Base-by-base conservation (phyloP, 2,797 vertebrate genomes). In the Sarcoramphus papa region DNA sequence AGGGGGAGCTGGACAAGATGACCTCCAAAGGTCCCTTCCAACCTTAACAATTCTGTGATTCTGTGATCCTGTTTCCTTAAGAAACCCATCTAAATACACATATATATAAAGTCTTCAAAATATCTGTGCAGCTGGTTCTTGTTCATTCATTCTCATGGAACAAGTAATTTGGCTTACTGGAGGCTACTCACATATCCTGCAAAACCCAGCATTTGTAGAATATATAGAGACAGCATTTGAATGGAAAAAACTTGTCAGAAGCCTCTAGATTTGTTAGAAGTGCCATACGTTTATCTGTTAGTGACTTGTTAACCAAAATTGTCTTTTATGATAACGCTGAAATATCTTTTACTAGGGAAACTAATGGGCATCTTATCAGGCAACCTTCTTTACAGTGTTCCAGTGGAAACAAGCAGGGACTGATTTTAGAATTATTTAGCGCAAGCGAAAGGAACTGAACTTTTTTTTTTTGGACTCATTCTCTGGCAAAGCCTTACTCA, bases 31-130 rank as follows among this genome's bases (percentile, higher is more conserved):
- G 7, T 48, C 10, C 21, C 28, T 73, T 81, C 37, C 19, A 45
- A 25, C 8, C 6, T 77, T 70, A 88, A 64, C 4, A 3, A 21
- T 65, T 37, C 12, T 16, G 1, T 20, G 14, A 30, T 74, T 35
- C 35, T 57, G 16, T 76, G 8, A 27, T 79, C 10, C 3, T 63
- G 2, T 80, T 89, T 74, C 79, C 40, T 74, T 63, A 85, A 35
- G n/a, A 80, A 74, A 43, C 2, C 11, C 9, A 40, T n/a, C 37
- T 57, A 56, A 88, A 64, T 16, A 53, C 0, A 57, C 0, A 1
- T 4, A 9, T 8, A 6, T 40, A 22, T 57, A 35, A 62, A 85
- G 28, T 28, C 9, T 59, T 79, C 22, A 59, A 33, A 83, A 40
- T 60, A 60, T 31, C 25, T 70, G 11, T 57, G 35, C 23, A 60